phyloP scores from a whole-genome alignment of 64 coral and sea anemone genomes.

The Anthopleura sola region DNA sequence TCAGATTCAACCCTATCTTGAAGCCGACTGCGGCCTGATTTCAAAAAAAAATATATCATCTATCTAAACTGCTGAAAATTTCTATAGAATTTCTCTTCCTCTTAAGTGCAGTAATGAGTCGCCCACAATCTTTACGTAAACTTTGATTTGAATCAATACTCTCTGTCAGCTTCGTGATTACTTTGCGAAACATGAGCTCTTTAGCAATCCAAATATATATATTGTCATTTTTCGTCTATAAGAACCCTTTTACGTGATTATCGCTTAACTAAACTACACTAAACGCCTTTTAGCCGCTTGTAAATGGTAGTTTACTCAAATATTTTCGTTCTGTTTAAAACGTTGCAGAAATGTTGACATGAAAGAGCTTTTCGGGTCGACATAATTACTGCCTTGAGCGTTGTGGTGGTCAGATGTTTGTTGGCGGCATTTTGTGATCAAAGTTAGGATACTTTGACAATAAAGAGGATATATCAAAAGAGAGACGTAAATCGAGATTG shows the following conservation, averaged over 20 bases:
- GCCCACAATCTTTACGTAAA: not conserved
- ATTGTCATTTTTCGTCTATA: not conserved
- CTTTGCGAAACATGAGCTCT: not conserved
- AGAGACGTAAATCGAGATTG: not conserved
- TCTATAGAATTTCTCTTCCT: not conserved
- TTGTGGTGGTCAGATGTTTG: constrained; percentile 6
- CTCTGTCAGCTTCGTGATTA: not conserved
- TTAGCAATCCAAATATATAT: not conserved
- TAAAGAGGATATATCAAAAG: not conserved
- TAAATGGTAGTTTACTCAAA: constrained; percentile 23
- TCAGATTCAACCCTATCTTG: too few species aligned
- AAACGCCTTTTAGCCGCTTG: constrained; percentile 18
- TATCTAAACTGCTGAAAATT: not conserved
- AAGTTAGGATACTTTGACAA: constrained; percentile 9
- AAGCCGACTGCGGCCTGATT: too few species aligned
- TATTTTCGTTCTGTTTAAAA: constrained; percentile 19
- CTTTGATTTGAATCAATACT: constrained; percentile 13
- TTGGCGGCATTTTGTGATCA: constrained; percentile 16
- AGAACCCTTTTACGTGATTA: constrained; percentile 11
- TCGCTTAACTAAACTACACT: constrained; percentile 15
- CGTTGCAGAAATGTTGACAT: not conserved
- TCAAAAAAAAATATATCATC: not conserved
- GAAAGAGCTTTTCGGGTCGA: not conserved
- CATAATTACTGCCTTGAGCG: constrained; percentile 23
- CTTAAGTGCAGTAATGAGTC: constrained; percentile 10